These are phyloP conservation scores for Iselma pallidipennis DNA, from an alignment of 2,888 invertebrate genomes.

Conservation along the genomic window DNA sequence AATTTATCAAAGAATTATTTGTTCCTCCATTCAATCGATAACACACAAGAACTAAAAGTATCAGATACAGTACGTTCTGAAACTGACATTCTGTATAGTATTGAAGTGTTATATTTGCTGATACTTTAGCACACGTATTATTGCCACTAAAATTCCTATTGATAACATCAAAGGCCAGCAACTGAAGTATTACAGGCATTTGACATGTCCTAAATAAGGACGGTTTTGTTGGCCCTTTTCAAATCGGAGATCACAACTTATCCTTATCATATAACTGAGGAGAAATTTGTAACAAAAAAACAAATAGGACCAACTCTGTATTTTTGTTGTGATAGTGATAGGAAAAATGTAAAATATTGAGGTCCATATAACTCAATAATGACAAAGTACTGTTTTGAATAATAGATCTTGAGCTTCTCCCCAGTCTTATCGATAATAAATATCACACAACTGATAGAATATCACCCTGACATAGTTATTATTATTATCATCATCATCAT, in stretches of 20 bases:
- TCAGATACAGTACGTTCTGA: constrained; percentile 15
- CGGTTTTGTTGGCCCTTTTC: background rate
- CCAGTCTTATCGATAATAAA: constrained; percentile 28
- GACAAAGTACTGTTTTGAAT: constrained; percentile 28
- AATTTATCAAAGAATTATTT: too few species aligned
- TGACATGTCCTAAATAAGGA: constrained; percentile 12
- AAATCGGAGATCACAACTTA: constrained; percentile 3
- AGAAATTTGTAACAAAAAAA: background rate
- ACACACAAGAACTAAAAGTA: constrained; percentile 1
- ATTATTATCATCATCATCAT: background rate
- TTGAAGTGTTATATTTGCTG: constrained; percentile 12
- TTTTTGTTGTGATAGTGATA: too few species aligned
- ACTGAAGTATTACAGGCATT: constrained; percentile 17
- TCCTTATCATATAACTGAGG: background rate
- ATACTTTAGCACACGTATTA: constrained; percentile 18
- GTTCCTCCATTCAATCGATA: too few species aligned
- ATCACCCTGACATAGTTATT: background rate
- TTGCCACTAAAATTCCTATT: constrained; percentile 20
- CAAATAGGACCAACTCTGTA: background rate
- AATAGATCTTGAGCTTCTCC: constrained; percentile 26
- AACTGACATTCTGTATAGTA: constrained; percentile 12
- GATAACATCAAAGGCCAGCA: constrained; percentile 10
- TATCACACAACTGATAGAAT: constrained; percentile 12
- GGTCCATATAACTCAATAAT: constrained; percentile 23
- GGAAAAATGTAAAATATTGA: too few species aligned